Base-by-base conservation (phyloP, 2,888 invertebrate genomes). In the Cerceris ruficornis region DNA sequence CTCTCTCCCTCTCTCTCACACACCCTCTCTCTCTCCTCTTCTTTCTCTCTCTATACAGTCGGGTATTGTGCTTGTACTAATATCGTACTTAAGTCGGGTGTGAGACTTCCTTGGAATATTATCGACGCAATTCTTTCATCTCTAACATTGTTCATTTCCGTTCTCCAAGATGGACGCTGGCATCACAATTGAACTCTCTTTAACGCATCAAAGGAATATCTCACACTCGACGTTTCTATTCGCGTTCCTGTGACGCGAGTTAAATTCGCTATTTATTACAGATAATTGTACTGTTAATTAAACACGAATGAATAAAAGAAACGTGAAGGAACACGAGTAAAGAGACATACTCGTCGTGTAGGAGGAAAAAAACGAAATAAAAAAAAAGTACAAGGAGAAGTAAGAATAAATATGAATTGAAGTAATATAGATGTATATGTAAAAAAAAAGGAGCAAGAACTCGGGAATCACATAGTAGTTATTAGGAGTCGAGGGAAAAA, bases 11-110 rank as follows among this genome's bases (percentile, higher is more conserved):
- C 43, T 41, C 57, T 52, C 50, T 67, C 52, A 57, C 66, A 42
- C 58, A 57, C 52, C 41, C 58, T 50, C 39, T 59, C 52, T 28
- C 52, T 62, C 61, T 66, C 54, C 68, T 65, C 64, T 46, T 57
- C 58, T 60, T 55, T 60, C 42, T 75, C 46, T 77, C 59, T 83
- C 70, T 72, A 55, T 88, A 87, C 85, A 85, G 72, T 83, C 75
- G 83, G 77, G 74, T 83, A 84, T 84, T 85, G 86, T 81, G 87
- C 84, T 90, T 90, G 89, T 89, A 90, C 88, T 89, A 87, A 84
- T 88, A 87, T 88, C 88, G 86, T 88, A 87, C 80, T 89, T 88
- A 87, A 77, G 69, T 73, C 75, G 81, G 74, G 69, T 67, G 58
- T 78, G 72, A 62, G 77, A 72, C 62, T 50, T 55, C 41, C 71